Base-by-base conservation (phyloP, 1,140 invertebrate species). In the Drosophila seguyi region DNA sequence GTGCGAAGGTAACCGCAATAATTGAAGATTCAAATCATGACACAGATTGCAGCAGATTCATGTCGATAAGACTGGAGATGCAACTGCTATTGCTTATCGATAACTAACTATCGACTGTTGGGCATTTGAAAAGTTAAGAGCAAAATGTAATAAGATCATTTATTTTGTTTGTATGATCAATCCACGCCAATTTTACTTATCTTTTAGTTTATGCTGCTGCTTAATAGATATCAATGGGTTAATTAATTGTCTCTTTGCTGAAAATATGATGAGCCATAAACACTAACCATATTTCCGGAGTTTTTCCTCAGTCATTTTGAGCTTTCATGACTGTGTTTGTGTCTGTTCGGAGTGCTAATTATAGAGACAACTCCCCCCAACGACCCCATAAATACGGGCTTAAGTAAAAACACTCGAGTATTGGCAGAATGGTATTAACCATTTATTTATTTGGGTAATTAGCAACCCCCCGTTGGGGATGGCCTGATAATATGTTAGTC, bases 391-490 rank as follows among this genome's bases (percentile, higher is more conserved):
- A 39, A 56, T n/a, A 39, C 36, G 25, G 42, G 13, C 44, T 74
- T 74, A 62, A 67, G 69, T 72, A 73, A 73, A 71, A 60, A 31
- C 36, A 45, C 61, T 59, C 25, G 27, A 65, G 38, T 53, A 41
- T 47, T 53, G 48, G 31, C 67, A 59, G 34, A 42, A 16, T 39
- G 16, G 45, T 72, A 72, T 72, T 68, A 44, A 68, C 42, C 29
- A 73, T 74, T 38, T 74, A 20, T 66, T 41, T 75, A 29, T 38
- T 55, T 25, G 14, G 11, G 14, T 48, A 76, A 76, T 76, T 76
- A 76, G 48, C 73, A 44, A 11, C 10, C 25, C 16, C 39, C 50
- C 41, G 25, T 39, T 55, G 66, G 18, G 38, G 20, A 42, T 39
- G 31, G 62, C 2, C 65, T 67, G 34, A 48, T 31, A 34, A 7